Evolutionary conservation across 2,113 vertebrate genomes (phyloP).

Genomic region (Leptocoma aspasia): DNA sequence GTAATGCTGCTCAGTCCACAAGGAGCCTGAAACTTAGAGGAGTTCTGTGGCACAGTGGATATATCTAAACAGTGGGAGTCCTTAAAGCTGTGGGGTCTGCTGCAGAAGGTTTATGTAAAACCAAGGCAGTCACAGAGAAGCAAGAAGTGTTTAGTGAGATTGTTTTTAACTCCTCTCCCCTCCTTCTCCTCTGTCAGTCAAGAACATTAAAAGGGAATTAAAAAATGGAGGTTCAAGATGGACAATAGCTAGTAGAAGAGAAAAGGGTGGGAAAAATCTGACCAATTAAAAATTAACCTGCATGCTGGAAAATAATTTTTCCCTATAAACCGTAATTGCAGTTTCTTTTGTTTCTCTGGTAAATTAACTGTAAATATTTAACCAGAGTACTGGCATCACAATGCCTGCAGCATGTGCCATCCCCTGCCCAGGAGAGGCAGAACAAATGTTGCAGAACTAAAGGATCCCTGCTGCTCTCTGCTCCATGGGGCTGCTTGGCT

Average conservation of each 20-base stretch:
- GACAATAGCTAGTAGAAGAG: background rate
- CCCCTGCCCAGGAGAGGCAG: background rate
- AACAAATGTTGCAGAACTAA: background rate
- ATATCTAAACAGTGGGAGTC: background rate
- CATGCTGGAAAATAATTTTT: background rate
- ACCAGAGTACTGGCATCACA: background rate
- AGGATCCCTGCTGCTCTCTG: background rate
- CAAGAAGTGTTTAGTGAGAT: background rate
- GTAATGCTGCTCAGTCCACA: background rate
- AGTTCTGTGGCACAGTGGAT: background rate
- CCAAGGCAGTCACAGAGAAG: background rate
- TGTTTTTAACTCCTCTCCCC: background rate
- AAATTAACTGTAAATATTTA: slow-evolving; percentile 71
- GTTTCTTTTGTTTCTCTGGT: slow-evolving; percentile 7
- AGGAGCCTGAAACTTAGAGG: background rate
- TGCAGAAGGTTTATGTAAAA: background rate
- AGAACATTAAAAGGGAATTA: background rate
- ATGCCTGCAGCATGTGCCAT: background rate
- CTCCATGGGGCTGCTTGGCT: background rate
- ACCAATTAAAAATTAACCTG: slow-evolving; percentile 11
- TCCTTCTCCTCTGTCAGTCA: background rate
- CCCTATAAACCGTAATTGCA: slow-evolving; percentile 22
- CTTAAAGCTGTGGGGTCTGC: background rate
- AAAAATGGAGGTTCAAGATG: background rate
- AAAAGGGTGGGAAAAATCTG: background rate